Percentiles rank a stretch among this genome's conserved stretches.
Conservation (phyloP, 2,797 vertebrate species). For the Otolemur crassicaudatus region DNA sequence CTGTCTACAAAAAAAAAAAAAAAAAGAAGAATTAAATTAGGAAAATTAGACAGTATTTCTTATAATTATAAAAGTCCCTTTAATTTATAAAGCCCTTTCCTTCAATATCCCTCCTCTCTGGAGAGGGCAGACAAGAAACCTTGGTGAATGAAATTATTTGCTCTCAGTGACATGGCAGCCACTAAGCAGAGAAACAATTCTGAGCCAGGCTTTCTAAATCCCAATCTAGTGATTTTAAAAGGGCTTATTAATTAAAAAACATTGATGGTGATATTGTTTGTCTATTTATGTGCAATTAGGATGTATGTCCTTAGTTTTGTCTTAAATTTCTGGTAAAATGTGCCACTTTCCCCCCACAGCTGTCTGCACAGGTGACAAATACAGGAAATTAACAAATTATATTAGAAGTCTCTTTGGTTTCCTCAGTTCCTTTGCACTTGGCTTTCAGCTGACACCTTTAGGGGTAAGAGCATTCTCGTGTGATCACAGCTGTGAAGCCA, state of each 20-base stretch:
- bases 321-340: conserved; percentile 75
- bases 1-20: too few species aligned
- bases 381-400: conserved; percentile 84
- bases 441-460: conserved; percentile 81
- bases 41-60: neutral
- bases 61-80: neutral
- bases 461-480: conserved; percentile 73
- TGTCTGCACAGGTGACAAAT: conserved; percentile 85
- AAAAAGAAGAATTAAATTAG: neutral
- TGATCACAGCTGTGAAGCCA: conserved; percentile 84
- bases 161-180: neutral
- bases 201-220: conserved; percentile 14
- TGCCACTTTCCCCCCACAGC: conserved; percentile 70
- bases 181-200: neutral
- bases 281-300: conserved; percentile 70
- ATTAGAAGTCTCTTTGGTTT: conserved; percentile 73
- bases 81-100: neutral
- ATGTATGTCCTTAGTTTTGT: conserved; percentile 79
- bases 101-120: neutral
- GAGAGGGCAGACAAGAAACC: neutral
- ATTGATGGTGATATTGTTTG: conserved; percentile 40
- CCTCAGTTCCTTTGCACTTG: conserved; percentile 82
- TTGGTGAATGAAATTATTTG: neutral
- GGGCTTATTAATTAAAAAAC: conserved; percentile 66
- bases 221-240: conserved; percentile 37